phyloP scores from a whole-genome alignment of 2,797 vertebrate genomes.

The Synaphobranchus kaupii region DNA sequence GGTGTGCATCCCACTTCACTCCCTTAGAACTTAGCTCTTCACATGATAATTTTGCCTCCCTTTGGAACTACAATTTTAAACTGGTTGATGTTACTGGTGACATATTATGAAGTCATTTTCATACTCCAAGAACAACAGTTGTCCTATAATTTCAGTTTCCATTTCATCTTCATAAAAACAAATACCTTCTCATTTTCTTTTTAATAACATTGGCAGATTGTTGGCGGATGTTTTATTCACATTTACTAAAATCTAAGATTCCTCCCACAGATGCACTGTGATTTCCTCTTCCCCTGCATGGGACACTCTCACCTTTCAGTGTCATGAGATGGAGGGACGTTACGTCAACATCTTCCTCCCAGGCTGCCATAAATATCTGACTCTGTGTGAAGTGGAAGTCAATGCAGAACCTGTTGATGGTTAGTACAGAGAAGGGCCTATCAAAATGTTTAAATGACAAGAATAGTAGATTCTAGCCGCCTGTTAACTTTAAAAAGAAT shows the following conservation, averaged over 20 bases:
- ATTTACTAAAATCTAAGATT: neutral
- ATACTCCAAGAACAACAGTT: neutral
- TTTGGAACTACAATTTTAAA: neutral
- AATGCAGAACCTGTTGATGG: constrained; percentile 29
- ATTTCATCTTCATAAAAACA: neutral
- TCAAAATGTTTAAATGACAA: neutral
- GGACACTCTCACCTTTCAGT: constrained; percentile 38
- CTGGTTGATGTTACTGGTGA: no score
- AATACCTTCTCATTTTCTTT: neutral
- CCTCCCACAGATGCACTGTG: constrained; percentile 8
- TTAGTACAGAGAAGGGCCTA: neutral
- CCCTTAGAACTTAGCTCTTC: neutral
- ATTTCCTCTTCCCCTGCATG: neutral
- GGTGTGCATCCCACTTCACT: neutral
- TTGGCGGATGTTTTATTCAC: neutral
- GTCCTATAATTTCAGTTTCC: neutral
- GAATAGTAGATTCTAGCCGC: neutral
- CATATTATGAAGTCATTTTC: neutral
- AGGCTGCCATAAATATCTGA: constrained; percentile 25
- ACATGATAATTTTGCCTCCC: neutral
- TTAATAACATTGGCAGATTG: neutral
- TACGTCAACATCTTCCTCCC: constrained; percentile 14
- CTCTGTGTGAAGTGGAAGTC: constrained; percentile 59
- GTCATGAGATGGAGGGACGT: constrained; percentile 44
- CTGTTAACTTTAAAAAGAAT: neutral